Percentiles rank a stretch among this genome's conserved stretches.
These are phyloP conservation scores for Drosophila pallidifrons DNA, from an alignment of 1,140 invertebrate genomes.

Conservation along the genomic window DNA sequence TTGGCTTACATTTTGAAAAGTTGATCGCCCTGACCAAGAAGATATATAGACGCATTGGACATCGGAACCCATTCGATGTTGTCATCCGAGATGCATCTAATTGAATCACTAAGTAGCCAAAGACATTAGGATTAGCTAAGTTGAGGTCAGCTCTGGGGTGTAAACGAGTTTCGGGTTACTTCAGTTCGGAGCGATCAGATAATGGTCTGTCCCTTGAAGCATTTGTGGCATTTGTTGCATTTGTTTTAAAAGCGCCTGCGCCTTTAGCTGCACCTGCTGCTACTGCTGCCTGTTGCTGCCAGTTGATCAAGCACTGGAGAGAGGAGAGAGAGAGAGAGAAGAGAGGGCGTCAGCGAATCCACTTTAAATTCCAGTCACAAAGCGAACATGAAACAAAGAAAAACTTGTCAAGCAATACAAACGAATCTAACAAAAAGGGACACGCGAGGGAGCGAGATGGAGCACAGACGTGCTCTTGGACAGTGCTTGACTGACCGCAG, in stretches of 20 bases:
- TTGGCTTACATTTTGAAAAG: neutral
- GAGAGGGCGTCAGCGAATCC: constrained; percentile 5
- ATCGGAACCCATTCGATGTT: neutral
- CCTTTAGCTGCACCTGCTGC: constrained; percentile 72
- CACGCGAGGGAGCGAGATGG: constrained; percentile 13
- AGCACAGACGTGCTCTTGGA: neutral
- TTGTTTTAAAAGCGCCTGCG: constrained; percentile 71
- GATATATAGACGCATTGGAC: neutral
- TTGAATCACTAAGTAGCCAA: constrained; percentile 21
- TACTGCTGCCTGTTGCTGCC: constrained; percentile 32
- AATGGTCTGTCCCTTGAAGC: constrained; percentile 31
- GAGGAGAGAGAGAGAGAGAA: neutral
- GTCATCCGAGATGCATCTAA: constrained; percentile 8
- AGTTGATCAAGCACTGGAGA: neutral
- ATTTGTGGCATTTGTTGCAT: constrained; percentile 74
- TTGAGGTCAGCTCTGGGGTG: constrained; percentile 36
- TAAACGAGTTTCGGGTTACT: constrained; percentile 57
- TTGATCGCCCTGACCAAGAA: constrained; percentile 1
- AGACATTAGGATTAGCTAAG: constrained; percentile 61
- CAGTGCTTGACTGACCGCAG: constrained; percentile 30
- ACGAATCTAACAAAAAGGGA: constrained; percentile 74
- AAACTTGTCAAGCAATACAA: constrained; percentile 61
- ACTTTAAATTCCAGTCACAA: constrained; percentile 75
- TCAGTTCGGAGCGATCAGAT: constrained; percentile 35
- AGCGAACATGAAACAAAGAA: constrained; percentile 58